Conservation (phyloP, 2,113 vertebrate genomes). For the Trichomycterus rosablanca region DNA sequence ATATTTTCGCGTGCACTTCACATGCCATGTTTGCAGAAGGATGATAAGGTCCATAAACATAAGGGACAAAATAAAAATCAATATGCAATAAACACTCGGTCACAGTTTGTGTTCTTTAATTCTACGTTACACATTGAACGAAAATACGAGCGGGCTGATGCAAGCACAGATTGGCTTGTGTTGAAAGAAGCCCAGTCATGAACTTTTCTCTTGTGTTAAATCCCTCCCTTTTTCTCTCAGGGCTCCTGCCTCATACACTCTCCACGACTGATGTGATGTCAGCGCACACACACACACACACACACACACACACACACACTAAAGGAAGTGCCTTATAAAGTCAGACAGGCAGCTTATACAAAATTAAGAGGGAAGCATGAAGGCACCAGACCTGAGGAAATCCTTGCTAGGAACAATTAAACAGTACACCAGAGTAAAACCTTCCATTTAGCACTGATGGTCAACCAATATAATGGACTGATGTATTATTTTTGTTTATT, state of each 20-base stretch:
- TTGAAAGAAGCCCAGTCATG: conserved; percentile 50
- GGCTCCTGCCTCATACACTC: conserved; percentile 27
- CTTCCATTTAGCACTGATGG: too few species aligned
- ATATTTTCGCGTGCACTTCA: neutral
- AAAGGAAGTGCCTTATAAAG: conserved; percentile 73
- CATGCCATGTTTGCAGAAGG: neutral
- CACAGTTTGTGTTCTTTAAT: too few species aligned
- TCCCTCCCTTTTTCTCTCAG: conserved; percentile 28
- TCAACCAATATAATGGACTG: too few species aligned
- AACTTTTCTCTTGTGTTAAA: conserved; percentile 47
- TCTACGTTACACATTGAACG: too few species aligned
- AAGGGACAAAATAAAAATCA: neutral
- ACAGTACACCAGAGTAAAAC: conserved; percentile 12
- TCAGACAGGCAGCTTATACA: too few species aligned
- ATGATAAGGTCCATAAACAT: neutral
- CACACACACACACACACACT: conserved; percentile 19
- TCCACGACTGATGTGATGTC: conserved; percentile 50
- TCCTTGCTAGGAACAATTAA: conserved; percentile 17
- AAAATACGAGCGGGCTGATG: conserved; percentile 11
- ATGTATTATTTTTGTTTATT: too few species aligned
- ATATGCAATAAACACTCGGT: too few species aligned
- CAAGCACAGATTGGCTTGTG: conserved; percentile 37
- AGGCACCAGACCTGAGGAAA: conserved; percentile 9
- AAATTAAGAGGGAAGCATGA: too few species aligned
- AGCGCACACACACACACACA: conserved; percentile 31